These are phyloP conservation scores for Toxostoma redivivum DNA, from an alignment of 2,113 vertebrate genomes.

Conservation along the genomic window DNA sequence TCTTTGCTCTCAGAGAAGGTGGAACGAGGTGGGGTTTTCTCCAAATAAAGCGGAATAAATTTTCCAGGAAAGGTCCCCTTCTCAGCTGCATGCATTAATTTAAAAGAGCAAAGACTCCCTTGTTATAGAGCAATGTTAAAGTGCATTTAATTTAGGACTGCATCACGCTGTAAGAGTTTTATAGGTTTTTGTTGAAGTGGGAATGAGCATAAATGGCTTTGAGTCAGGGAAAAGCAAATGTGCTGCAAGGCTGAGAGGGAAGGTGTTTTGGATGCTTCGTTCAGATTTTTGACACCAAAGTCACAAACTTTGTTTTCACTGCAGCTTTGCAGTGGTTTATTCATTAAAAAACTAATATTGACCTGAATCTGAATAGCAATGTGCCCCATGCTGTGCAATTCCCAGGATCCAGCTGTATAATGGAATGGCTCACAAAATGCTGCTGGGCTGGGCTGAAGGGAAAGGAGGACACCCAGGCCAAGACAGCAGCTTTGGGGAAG, in stretches of 20 bases:
- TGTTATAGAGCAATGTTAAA: neutral
- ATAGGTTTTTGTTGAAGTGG: slow-evolving; percentile 18
- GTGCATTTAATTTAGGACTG: slow-evolving; percentile 60
- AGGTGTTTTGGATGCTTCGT: neutral
- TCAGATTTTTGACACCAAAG: neutral
- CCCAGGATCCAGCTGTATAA: neutral
- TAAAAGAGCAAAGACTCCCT: slow-evolving; percentile 6
- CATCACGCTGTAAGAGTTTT: slow-evolving; percentile 29
- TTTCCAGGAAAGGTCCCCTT: slow-evolving; percentile 1
- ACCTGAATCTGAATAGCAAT: neutral
- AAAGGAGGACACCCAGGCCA: neutral
- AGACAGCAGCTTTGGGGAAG: neutral
- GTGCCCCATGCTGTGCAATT: neutral
- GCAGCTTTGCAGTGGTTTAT: neutral
- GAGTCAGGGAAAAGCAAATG: neutral
- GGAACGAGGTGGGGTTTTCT: neutral
- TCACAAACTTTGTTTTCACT: neutral
- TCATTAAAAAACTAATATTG: neutral
- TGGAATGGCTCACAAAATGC: neutral
- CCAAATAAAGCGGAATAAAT: neutral
- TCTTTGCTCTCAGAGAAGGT: slow-evolving; percentile 38
- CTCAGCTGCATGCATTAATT: neutral
- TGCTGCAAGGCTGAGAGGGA: neutral
- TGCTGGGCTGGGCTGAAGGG: neutral
- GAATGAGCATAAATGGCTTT: slow-evolving; percentile 20